phyloP scores from a whole-genome alignment of 1,140 invertebrate genomes.

The Cataglyphis hispanica region DNA sequence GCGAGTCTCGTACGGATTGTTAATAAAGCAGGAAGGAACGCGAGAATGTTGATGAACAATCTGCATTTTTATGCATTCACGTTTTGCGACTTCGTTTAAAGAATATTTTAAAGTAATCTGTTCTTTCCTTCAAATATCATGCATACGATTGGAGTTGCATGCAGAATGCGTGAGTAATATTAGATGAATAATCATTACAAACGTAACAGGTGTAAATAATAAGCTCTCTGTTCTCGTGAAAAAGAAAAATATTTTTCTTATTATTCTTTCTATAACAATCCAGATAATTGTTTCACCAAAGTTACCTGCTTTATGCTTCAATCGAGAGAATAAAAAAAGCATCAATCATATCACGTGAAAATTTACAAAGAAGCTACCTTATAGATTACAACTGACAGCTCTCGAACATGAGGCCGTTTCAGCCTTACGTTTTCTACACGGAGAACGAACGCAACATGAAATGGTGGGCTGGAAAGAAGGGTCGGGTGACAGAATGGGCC shows the following conservation, averaged over 20 bases:
- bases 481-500: constrained; percentile 30
- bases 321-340: not conserved
- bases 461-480: not conserved
- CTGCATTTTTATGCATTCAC: constrained; percentile 3
- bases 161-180: constrained; percentile 32
- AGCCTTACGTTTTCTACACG: constrained; percentile 45
- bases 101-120: constrained; percentile 9
- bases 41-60: constrained; percentile 27
- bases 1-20: constrained; percentile 12
- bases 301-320: not conserved
- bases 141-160: constrained; percentile 35
- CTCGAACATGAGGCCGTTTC: constrained; percentile 34
- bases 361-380: not conserved
- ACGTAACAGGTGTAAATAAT: not conserved
- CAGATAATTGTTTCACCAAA: not conserved
- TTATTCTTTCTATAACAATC: constrained; percentile 30
- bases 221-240: not conserved
- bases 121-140: not conserved
- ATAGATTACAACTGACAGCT: constrained; percentile 21
- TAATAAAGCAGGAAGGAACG: constrained; percentile 46
- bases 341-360: not conserved
- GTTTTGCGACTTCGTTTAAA: constrained; percentile 2
- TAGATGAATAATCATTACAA: constrained; percentile 37
- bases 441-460: not conserved
- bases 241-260: not conserved